Evolutionary conservation across 2,888 invertebrate species (phyloP).

Genomic region (Strigamia transsilvanica): DNA sequence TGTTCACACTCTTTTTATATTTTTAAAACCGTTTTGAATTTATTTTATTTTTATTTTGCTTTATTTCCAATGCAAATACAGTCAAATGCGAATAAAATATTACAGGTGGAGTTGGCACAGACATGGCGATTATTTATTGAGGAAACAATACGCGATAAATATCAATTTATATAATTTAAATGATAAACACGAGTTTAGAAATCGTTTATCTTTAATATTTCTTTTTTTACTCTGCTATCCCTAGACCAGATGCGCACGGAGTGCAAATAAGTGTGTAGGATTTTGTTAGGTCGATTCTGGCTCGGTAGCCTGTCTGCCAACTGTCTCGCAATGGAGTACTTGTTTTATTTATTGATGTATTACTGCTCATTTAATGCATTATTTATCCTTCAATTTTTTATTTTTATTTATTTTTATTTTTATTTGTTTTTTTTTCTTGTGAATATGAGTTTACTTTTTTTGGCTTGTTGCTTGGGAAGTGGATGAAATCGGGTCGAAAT

Average conservation of each 20-base stretch:
- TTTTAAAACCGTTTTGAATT: background rate
- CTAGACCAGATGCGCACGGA: constrained; percentile 3
- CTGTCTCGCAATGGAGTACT: constrained; percentile 36
- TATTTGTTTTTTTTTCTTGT: background rate
- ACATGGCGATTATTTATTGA: background rate
- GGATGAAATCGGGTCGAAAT: constrained; percentile 39
- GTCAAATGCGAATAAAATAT: background rate
- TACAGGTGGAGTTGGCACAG: background rate
- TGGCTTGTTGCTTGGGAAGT: constrained; percentile 31
- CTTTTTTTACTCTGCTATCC: background rate
- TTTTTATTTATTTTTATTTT: background rate
- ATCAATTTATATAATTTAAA: background rate
- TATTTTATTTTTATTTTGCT: background rate
- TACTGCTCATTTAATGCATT: constrained; percentile 20
- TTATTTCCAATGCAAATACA: background rate
- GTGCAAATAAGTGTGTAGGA: constrained; percentile 31
- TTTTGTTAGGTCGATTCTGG: constrained; percentile 31
- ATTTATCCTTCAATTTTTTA: constrained; percentile 10
- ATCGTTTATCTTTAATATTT: background rate
- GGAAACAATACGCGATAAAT: background rate
- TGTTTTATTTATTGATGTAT: constrained; percentile 33
- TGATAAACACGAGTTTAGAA: background rate
- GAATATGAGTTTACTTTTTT: constrained; percentile 23
- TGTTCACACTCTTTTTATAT: background rate
- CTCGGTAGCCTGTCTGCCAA: constrained; percentile 36